Base-by-base conservation (phyloP, 2,113 vertebrate species). In the Oncorhynchus keta region DNA sequence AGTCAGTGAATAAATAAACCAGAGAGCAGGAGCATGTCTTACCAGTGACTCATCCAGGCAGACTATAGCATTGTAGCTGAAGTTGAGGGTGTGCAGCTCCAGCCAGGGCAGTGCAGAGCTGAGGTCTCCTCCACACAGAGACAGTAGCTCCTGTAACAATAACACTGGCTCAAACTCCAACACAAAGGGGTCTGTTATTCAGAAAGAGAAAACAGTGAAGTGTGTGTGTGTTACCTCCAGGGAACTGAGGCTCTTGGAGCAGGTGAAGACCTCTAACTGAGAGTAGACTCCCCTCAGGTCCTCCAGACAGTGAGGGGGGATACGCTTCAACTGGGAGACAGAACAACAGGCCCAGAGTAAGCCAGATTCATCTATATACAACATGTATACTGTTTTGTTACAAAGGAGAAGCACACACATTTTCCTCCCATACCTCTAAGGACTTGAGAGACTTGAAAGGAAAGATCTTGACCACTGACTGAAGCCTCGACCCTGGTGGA, bases 91-190 rank as follows among this genome's bases (percentile, higher is more conserved):
- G 81, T 97, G 96, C 79, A 99, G 79, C 69, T 98, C 96, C 79
- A 98, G 84, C 98, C 98, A 99, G 0, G 97, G 96, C 68, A 99
- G 91, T 4, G 97, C 98, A 65, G 95, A 97, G 88, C 96, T 98
- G 77, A 98, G 92, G 87, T 99, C 98, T 0, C 97, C 98, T 9
- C 97, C 98, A 4, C 97, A 98, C 18, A 95, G 92, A 16, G 97
- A 97, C 24, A 99, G 93, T 2, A 99, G 93, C 86, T 99, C 98
- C 98, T 99, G 82, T 68, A 59, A 61, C 51, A 55, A 55, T 4
- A 18, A 55, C 51, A 55, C 5, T 55, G 16, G 51, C 51, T 16
- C 16, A 55, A 55, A 55, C 51, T 16, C 12, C 3, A 55, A 14
- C 51, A 5, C 16, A 18, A 55, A 14, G 51, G 11, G 9, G 12